Base-by-base conservation (phyloP, 2,113 vertebrate genomes). In the Actenoides lindsayi region DNA sequence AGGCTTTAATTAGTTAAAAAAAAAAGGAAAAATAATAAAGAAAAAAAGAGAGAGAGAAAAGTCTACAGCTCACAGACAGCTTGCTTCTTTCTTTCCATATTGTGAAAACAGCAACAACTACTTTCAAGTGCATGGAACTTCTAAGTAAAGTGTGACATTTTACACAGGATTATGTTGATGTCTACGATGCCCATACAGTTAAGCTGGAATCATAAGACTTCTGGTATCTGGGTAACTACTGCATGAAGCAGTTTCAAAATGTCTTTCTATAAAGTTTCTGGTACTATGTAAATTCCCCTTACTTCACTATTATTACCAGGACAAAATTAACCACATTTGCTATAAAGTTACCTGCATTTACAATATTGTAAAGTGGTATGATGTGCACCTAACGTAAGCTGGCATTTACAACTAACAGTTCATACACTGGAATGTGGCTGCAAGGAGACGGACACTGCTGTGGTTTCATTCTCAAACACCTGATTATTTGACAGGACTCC, bases 91-190 rank as follows among this genome's bases (percentile, higher is more conserved):
- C 24, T 57, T 75, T 13, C 53, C 20, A 4, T 10, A 13, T 8
- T 54, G 35, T 42, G 33, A 60, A 51, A 75, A 46, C 9, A 67
- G 4, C 0, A 70, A 15, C 12, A 6, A 74, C 23, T 44, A 56
- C 10, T 78, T 70, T 41, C 46, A 84, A 78, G 56, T 1, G 20
- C 0, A 1, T 6, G 28, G 20, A 94, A 83, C 44, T 33, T 35
- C n/a, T 19, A 56, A 54, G 3, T 27, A 8, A 88, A 63, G 16
- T n/a, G 44, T 13, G 51, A 60, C 37, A 31, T 5, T 51, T 39
- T 14, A 67, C 53, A 48, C 27, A 78, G 75, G 57, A 53, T 24
- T 0, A 0, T 28, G 37, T 1, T 53, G 50, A 81, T 6, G 75
- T 30, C 48, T 60, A 4, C 1, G 9, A 78, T 48, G 46, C 5